phyloP scores from a whole-genome alignment of 2,797 vertebrate species.

The Galagoides demidoff region DNA sequence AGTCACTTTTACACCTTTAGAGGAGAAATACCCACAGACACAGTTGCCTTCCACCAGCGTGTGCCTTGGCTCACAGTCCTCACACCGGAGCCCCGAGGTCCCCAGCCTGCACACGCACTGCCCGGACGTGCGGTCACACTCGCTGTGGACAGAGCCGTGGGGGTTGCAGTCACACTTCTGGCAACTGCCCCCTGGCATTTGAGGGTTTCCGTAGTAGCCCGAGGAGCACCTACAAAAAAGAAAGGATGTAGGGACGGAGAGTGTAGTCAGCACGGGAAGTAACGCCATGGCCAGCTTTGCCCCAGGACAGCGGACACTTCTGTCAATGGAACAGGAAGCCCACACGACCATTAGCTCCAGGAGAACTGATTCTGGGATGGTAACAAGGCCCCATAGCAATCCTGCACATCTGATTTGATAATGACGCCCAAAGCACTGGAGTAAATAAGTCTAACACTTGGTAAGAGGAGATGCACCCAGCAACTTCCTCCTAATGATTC shows the following conservation, averaged over 20 bases:
- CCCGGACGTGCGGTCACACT: constrained; percentile 89
- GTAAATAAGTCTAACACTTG: accelerated
- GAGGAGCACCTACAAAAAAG: constrained; percentile 89
- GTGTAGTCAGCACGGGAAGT: accelerated
- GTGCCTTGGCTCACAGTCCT: constrained; percentile 91
- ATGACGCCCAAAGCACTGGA: background rate
- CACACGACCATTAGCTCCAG: background rate
- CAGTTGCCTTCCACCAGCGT: constrained; percentile 89
- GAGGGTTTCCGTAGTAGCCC: constrained; percentile 93
- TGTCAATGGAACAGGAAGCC: background rate
- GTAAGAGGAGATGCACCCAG: accelerated
- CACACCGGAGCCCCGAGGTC: constrained; percentile 91
- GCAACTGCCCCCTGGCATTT: constrained; percentile 86
- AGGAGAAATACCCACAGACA: constrained; percentile 90
- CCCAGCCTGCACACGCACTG: constrained; percentile 93
- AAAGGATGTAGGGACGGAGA: background rate
- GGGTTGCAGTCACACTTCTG: constrained; percentile 89
- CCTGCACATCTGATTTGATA: background rate
- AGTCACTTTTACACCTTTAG: background rate
- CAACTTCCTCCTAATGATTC: accelerated
- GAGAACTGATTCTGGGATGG: background rate
- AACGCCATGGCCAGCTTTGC: accelerated
- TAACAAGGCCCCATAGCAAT: background rate
- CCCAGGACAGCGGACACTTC: accelerated
- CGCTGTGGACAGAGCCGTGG: constrained; percentile 87